Percentiles rank a stretch among this genome's conserved stretches.
These are phyloP conservation scores for Melopsittacus undulatus DNA, from an alignment of 2,797 vertebrate species.

Conservation along the genomic window DNA sequence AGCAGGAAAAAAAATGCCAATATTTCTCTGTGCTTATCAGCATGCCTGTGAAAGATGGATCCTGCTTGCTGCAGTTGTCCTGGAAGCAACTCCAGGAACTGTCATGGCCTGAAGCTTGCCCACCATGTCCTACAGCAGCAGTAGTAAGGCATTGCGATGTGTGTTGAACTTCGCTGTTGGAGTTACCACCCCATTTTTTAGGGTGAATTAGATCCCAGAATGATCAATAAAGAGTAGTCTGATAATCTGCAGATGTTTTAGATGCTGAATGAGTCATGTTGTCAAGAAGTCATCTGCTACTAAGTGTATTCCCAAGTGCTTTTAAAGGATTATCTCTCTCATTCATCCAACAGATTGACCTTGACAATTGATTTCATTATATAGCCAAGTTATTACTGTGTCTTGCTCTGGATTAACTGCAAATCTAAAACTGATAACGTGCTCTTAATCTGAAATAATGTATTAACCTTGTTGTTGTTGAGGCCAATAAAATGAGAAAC, in stretches of 20 bases:
- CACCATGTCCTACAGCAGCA: neutral
- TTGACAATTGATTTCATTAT: slow-evolving; percentile 22
- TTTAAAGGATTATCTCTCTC: neutral
- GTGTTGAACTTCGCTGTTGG: neutral
- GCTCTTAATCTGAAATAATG: neutral
- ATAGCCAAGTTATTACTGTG: neutral
- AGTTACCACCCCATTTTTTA: neutral
- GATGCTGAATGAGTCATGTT: neutral
- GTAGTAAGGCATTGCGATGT: rapidly evolving
- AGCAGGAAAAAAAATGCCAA: neutral
- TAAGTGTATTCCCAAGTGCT: neutral
- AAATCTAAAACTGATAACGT: neutral
- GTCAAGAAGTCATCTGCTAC: slow-evolving; percentile 29
- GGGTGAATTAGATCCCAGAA: neutral
- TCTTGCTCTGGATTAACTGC: neutral
- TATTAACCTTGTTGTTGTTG: neutral
- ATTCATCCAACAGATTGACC: neutral
- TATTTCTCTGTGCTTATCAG: neutral
- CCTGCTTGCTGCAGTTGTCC: neutral
- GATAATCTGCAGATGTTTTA: neutral
- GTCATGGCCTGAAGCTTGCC: neutral
- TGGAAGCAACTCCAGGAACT: neutral
- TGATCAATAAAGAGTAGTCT: neutral
- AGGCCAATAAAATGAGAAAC: neutral
- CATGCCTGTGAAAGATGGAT: rapidly evolving